Evolutionary conservation across 2,113 vertebrate genomes (phyloP), one percentile per base, ranked within the genome.

Genomic region (Gasterosteus nipponicus): DNA sequence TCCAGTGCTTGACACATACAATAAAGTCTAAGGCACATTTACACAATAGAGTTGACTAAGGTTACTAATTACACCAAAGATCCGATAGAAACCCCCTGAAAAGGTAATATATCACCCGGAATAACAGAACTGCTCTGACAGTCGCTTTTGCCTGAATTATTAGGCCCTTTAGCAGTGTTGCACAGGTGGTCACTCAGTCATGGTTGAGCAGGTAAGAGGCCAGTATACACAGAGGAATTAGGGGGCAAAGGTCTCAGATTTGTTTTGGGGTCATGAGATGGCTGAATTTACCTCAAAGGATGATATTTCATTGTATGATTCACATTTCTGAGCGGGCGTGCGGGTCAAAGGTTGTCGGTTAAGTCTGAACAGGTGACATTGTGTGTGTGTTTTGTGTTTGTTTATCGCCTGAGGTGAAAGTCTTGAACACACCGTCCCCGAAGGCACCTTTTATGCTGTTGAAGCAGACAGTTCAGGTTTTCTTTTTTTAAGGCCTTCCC

Each of bases 41-140:
- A 18, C 68, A 84, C 73, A 80, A 74, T 53, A 57, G 44, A 44
- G 69, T 39, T 59, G 57, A 47, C 39, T 35, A 46, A 75, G 69
- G 49, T 44, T 75, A 72, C 53, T 79, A 82, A 84, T 77, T 86
- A 78, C 62, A 77, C 56, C 63, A 69, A 38, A 69, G 41, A 75
- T 72, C 47, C n/a, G 46, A 70, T 41, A 79, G 75, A 81, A 26
- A 39, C 35, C 33, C 39, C 35, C 16, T 59, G 35, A 81, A 60
- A 53, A 46, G 68, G 44, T 67, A 56, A 71, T 67, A 69, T 14
- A 71, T 85, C 64, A 82, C 58, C 53, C 56, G 16, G 33, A 86
- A 82, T 84, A 77, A 46, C 84, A 51, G 75, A 84, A 72, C 15
- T 71, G 71, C 61, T 73, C 22, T 59, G 61, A 73, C 73, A 71